Evolutionary conservation across 2,113 vertebrate species (phyloP), one percentile per base, ranked within the genome.

Genomic region (Lichenostomus cassidix): DNA sequence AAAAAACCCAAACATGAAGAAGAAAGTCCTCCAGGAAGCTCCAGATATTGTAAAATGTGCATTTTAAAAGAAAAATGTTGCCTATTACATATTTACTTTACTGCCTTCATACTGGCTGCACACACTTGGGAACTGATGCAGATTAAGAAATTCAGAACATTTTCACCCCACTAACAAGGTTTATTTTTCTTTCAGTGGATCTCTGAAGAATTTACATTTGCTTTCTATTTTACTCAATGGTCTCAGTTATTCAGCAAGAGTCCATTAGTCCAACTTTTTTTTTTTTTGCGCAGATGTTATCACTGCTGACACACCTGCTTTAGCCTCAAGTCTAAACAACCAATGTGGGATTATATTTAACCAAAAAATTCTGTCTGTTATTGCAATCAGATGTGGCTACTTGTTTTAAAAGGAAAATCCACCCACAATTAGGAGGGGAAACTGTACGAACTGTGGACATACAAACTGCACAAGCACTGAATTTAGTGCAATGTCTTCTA

Each of bases 111-210:
- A 41, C 13, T 37, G 28, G 35, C 65, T 64, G 42, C 49, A 55
- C 3, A 7, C 0, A 1, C 47, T 58, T 70, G 42, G 47, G 31
- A 87, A 60, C 23, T 49, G 28, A 78, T 78, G 56, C 0, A 0
- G 60, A 63, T 78, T 65, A 85, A 74, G 42, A 70, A 62, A 78
- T 25, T 41, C 44, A 58, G 28, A 65, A 49, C 2, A 29, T 27
- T 76, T 63, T 41, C 59, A 91, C 7, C 18, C 25, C 42, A 67
- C 21, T n/a, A 67, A 82, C 18, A 70, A 78, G 9, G 29, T 46
- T 62, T 67, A 7, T 46, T 53, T 44, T 53, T 63, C 37, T 84
- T 77, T 49, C 64, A 65, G 50, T 58, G 47, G 27, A 77, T 39
- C 29, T 22, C 39, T 24, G 20, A 39, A 74, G 64, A 78, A 78